Evolutionary conservation across 2,113 vertebrate genomes (phyloP).

Genomic region (Campylomormyrus numenius): DNA sequence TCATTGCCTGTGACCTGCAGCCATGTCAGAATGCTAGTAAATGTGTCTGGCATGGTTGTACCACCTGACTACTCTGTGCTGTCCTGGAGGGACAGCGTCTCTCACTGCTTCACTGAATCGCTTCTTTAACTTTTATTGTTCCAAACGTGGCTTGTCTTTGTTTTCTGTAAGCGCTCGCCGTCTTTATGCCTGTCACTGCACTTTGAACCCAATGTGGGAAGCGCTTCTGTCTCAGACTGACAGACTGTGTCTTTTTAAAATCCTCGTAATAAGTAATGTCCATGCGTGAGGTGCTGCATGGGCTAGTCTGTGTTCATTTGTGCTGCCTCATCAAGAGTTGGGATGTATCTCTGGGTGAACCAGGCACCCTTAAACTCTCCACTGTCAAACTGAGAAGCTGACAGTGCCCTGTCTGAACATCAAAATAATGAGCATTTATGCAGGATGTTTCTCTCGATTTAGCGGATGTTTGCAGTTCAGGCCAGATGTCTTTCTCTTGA

Average conservation of each 20-base stretch:
- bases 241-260: background rate
- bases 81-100: background rate
- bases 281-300: background rate
- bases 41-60: background rate
- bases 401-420: background rate
- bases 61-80: background rate
- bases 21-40: background rate
- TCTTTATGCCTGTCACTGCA: background rate
- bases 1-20: background rate
- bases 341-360: background rate
- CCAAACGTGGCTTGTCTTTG: background rate
- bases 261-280: background rate
- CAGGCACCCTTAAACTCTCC: background rate
- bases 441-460: background rate
- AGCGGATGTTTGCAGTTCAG: constrained; percentile 50
- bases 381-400: background rate
- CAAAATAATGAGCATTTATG: background rate
- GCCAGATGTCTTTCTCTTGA: constrained; percentile 55
- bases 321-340: background rate
- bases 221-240: background rate
- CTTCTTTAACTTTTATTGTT: background rate
- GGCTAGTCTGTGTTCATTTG: background rate
- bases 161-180: background rate
- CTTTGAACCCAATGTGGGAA: background rate
- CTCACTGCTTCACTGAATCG: background rate